Conservation (phyloP, 2,797 vertebrate species). For the Parotocinclus haroldoi region DNA sequence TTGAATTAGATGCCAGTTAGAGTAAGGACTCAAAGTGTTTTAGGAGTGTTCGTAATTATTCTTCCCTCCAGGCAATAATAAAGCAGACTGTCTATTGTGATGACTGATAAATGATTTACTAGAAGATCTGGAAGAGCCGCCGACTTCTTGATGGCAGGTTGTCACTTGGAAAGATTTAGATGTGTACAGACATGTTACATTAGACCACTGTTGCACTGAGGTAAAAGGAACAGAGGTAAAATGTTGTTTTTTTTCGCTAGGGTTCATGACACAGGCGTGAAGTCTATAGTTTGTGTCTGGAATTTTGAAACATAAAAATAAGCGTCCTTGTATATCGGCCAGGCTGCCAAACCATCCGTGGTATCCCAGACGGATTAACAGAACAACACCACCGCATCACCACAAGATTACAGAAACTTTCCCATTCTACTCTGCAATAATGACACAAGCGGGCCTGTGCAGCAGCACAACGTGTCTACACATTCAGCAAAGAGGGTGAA, state of each 20-base stretch:
- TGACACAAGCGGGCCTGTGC: conserved; percentile 12
- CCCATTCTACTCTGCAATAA: conserved; percentile 35
- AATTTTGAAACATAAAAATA: conserved; percentile 47
- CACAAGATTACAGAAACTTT: conserved; percentile 47
- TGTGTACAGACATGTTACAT: conserved; percentile 35
- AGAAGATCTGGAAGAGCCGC: conserved; percentile 6
- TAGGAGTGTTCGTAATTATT: conserved; percentile 24
- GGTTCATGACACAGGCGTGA: conserved; percentile 21
- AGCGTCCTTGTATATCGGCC: conserved; percentile 14
- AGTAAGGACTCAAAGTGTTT: conserved; percentile 32
- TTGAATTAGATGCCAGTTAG: conserved; percentile 28
- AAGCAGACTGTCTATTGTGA: conserved; percentile 24
- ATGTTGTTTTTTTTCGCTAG: conserved; percentile 30
- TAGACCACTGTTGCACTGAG: conserved; percentile 4
- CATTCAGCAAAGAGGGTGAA: not conserved
- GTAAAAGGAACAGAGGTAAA: not conserved
- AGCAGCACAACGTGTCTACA: conserved; percentile 2
- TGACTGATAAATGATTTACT: conserved; percentile 30
- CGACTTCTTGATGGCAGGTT: conserved; percentile 45
- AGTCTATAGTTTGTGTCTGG: conserved; percentile 50
- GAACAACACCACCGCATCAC: conserved; percentile 45
- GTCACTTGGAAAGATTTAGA: conserved; percentile 23
- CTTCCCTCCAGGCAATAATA: conserved; percentile 36
- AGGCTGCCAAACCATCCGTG: conserved; percentile 37
- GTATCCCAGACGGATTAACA: conserved; percentile 43